Conservation (phyloP, 2,797 vertebrate genomes). For the Chromis chromis region DNA sequence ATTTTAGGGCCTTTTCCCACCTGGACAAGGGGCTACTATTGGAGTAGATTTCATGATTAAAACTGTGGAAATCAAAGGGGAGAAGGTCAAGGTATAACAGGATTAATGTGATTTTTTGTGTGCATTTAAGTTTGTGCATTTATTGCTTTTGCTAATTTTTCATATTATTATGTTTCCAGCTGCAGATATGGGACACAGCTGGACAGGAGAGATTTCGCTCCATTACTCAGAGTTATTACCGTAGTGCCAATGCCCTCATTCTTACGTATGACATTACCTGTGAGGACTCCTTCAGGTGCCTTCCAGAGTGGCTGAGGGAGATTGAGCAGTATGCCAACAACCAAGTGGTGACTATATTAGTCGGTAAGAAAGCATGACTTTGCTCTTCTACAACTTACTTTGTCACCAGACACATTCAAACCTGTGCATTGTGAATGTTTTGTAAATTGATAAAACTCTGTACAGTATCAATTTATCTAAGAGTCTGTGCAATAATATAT, state of each 20-base stretch:
- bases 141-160: constrained; percentile 4
- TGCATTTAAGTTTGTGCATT: not conserved
- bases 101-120: not conserved
- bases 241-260: constrained; percentile 98
- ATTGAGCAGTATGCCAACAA: constrained; percentile 99
- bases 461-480: too few relatives aligned
- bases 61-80: constrained; percentile 98
- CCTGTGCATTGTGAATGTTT: too few relatives aligned
- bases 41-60: constrained; percentile 99
- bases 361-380: constrained; percentile 87
- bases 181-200: constrained; percentile 99
- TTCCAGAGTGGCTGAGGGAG: constrained; percentile 98
- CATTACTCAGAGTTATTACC: constrained; percentile 99
- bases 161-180: constrained; percentile 77
- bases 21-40: constrained; percentile 98
- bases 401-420: too few relatives aligned
- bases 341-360: constrained; percentile 98
- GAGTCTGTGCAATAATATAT: too few relatives aligned
- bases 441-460: too few relatives aligned
- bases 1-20: constrained; percentile 95
- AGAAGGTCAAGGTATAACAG: constrained; percentile 94
- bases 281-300: constrained; percentile 98
- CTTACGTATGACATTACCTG: constrained; percentile 99
- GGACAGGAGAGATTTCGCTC: constrained; percentile 99
- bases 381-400: not conserved